Conservation (phyloP, 2,113 vertebrate species). For the Dicentrarchus labrax region DNA sequence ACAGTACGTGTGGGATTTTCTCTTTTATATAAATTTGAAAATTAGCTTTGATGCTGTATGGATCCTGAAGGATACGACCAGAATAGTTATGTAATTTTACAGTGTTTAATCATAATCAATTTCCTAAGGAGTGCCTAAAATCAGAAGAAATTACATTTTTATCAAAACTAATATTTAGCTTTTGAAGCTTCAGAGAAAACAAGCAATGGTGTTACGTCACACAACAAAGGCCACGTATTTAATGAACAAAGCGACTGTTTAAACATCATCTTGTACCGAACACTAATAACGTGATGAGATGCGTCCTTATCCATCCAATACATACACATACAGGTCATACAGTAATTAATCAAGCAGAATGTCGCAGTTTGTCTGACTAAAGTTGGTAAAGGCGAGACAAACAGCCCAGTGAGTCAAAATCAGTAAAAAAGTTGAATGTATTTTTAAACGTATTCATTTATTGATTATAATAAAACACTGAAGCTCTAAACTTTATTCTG, state of each 20-base stretch:
- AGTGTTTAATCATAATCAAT: neutral
- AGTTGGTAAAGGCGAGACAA: neutral
- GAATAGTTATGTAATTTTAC: neutral
- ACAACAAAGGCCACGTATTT: neutral
- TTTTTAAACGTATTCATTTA: neutral
- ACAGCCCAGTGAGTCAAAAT: neutral
- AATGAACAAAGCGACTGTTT: neutral
- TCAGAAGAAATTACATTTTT: neutral
- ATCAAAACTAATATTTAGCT: neutral
- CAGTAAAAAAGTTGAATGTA: neutral
- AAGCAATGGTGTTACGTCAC: neutral
- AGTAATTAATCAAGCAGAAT: neutral
- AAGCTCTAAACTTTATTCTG: neutral
- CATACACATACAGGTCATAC: neutral
- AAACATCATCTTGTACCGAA: neutral
- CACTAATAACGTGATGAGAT: neutral
- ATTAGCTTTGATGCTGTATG: neutral
- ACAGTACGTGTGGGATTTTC: conserved; percentile 40
- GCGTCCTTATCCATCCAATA: neutral
- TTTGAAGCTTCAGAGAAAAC: neutral
- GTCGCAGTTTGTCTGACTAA: neutral
- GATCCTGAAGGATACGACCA: neutral
- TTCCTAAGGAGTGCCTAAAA: neutral
- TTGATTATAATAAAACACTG: neutral
- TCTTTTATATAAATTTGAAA: conserved; percentile 4